These are phyloP conservation scores for Ethmia dodecea DNA, from an alignment of 2,888 invertebrate species.

Conservation along the genomic window DNA sequence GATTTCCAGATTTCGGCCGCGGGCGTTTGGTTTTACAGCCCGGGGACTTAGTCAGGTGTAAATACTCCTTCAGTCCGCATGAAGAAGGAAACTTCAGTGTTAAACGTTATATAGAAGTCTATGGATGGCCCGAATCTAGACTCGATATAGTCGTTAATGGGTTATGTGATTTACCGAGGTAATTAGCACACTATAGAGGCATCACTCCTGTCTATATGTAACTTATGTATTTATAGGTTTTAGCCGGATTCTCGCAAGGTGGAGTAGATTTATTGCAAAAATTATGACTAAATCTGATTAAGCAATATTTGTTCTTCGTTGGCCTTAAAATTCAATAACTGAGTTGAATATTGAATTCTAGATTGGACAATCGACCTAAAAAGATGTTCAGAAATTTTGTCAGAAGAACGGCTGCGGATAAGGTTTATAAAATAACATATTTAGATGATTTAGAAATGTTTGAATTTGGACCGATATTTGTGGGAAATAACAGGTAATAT, in stretches of 20 bases:
- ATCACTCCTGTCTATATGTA: too few species aligned
- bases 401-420: slow-evolving; percentile 51
- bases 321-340: neutral
- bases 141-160: slow-evolving; percentile 48
- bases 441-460: slow-evolving; percentile 62
- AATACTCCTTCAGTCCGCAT: slow-evolving; percentile 62
- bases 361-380: slow-evolving; percentile 64
- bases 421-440: slow-evolving; percentile 57
- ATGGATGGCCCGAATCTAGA: slow-evolving; percentile 66
- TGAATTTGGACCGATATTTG: slow-evolving; percentile 66
- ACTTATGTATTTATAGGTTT: too few species aligned
- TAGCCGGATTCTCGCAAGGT: too few species aligned
- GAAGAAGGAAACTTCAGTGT: slow-evolving; percentile 54
- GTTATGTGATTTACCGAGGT: slow-evolving; percentile 67
- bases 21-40: slow-evolving; percentile 49
- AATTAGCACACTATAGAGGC: slow-evolving; percentile 5
- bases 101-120: slow-evolving; percentile 61
- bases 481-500: slow-evolving; percentile 44
- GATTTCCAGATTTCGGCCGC: slow-evolving; percentile 38
- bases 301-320: too few species aligned
- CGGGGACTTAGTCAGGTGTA: slow-evolving; percentile 61
- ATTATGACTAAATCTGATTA: too few species aligned
- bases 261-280: too few species aligned
- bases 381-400: slow-evolving; percentile 67
- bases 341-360: slow-evolving; percentile 21